Base-by-base conservation (phyloP, 1,140 invertebrate species). In the Panagrolaimus sp. region DNA sequence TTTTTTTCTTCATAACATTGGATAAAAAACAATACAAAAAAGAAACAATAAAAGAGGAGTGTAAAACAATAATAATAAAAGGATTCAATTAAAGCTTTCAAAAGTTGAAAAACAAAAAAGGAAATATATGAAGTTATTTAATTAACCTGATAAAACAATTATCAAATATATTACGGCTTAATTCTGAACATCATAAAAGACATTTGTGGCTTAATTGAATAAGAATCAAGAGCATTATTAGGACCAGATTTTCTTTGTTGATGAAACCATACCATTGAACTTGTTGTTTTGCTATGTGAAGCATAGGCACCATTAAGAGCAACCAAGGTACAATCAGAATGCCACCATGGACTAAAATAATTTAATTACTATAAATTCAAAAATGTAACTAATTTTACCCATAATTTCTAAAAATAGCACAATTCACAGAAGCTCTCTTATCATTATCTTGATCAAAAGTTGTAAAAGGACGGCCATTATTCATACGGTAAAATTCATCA, bases 391-490 rank as follows among this genome's bases (percentile, higher is more conserved):
- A 17, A 68, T 28, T 24, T 28, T 32, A 69, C 68, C 68, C 68
- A 21, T 45, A 38, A 12, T 69, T 24, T 10, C 38, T 28, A 65
- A 63, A 69, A 24, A 5, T 45, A 17, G 68, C 68, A 55, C 28
- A 47, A 43, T 69, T 69, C 15, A 44, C 38, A 10, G 67, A 24
- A 38, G 15, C 32, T 38, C 67, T 38, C 12, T 12, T 63, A 43
- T 69, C 68, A 44, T 69, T 69, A 44, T 69, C 68, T 24, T 48
- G 47, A 52, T 69, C 68, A 15, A 69, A 32, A 43, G 68, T 69
- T 7, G 68, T 69, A 43, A 69, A 69, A 10, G 24, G 43, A 8
- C 55, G 68, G 21, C 52, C 43, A 15, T 64, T 45, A 24, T 52
- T 69, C 68, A 69, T 52, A 12, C 43, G 17, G 26, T 15, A 12